A percentile compares a stretch with the other conserved stretches of the same genome.
Evolutionary conservation across 2,888 invertebrate genomes (phyloP).

Genomic region (Machimus rusticus): DNA sequence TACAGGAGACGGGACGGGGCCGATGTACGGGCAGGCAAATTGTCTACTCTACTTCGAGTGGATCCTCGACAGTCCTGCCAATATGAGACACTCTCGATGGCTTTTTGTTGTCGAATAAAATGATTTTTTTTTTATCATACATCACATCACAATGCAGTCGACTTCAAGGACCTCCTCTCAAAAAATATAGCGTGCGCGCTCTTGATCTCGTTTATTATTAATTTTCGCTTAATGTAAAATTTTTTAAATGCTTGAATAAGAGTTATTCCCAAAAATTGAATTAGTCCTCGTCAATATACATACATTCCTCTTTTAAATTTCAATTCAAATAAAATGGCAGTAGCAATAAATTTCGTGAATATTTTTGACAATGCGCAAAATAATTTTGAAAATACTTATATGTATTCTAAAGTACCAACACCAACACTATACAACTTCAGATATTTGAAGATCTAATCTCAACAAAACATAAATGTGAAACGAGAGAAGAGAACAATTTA

Average conservation of each 20-base stretch:
- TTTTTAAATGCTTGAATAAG: not conserved
- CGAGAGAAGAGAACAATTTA: too few species aligned
- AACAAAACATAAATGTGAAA: too few species aligned
- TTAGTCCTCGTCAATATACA: not conserved
- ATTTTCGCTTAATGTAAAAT: not conserved
- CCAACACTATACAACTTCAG: too few species aligned
- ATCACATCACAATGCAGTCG: constrained; percentile 21
- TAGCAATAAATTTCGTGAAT: not conserved
- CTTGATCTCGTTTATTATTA: constrained; percentile 32
- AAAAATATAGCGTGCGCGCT: constrained; percentile 1
- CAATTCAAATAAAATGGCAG: not conserved
- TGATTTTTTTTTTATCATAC: constrained; percentile 16
- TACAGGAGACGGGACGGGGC: not conserved
- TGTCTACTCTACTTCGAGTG: constrained; percentile 20
- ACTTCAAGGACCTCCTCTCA: not conserved
- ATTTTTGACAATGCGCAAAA: not conserved
- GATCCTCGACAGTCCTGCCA: constrained; percentile 13
- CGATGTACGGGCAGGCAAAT: constrained; percentile 7
- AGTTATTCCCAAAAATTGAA: not conserved
- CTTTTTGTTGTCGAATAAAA: constrained; percentile 37
- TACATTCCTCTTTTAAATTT: not conserved
- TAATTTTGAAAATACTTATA: not conserved
- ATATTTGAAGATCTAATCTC: too few species aligned
- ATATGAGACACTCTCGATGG: constrained; percentile 32
- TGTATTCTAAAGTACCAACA: not conserved